Percentiles rank a stretch among this genome's conserved stretches.
These are phyloP conservation scores for Indri indri DNA, from an alignment of 2,113 vertebrate genomes.

Conservation along the genomic window DNA sequence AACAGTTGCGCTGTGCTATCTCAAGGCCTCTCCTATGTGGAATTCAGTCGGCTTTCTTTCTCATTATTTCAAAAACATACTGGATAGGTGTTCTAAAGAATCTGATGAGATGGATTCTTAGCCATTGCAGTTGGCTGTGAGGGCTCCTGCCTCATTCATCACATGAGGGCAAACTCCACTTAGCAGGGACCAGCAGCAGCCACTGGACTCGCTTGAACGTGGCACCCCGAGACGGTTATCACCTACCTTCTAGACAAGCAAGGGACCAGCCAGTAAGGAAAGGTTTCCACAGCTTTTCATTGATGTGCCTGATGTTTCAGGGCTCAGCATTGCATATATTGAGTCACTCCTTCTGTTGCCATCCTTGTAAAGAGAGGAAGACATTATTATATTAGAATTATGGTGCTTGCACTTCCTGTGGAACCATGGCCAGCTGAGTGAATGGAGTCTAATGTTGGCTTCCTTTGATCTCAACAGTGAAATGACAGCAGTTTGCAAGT, in stretches of 20 bases:
- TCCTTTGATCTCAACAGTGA: constrained; percentile 27
- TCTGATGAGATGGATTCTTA: not conserved
- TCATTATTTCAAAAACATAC: not conserved
- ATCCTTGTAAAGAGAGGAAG: not conserved
- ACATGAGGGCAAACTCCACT: not conserved
- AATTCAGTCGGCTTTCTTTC: not conserved
- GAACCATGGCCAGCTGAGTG: not conserved
- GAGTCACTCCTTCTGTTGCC: not conserved
- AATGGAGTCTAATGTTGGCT: not conserved
- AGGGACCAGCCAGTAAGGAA: not conserved
- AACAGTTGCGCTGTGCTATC: not conserved
- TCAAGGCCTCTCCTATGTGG: not conserved
- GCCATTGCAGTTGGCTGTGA: not conserved
- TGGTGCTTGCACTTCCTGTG: not conserved
- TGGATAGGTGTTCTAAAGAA: too few species aligned
- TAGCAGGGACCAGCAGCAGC: not conserved
- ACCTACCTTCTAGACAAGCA: not conserved
- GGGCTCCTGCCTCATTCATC: not conserved
- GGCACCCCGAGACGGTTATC: not conserved
- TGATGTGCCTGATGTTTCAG: not conserved
- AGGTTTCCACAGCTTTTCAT: not conserved
- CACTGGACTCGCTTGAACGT: fast-evolving
- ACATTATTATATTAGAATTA: not conserved
- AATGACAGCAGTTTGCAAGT: not conserved
- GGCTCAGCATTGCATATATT: not conserved